Base-by-base conservation (phyloP, 1,140 invertebrate species). In the Brachionus angularis region DNA sequence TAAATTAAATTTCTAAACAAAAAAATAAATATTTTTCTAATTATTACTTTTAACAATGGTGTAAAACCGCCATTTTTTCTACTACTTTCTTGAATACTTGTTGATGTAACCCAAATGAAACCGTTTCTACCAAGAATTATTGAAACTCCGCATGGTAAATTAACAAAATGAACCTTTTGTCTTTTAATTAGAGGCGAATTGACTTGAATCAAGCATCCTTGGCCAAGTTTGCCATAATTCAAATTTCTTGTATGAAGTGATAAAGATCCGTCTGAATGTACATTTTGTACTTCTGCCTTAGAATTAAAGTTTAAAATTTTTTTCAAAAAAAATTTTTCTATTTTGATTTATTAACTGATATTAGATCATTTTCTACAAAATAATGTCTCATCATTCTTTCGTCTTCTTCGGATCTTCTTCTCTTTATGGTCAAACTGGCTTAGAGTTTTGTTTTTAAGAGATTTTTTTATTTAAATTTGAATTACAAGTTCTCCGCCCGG, bases 91-190 rank as follows among this genome's bases (percentile, higher is more conserved):
- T 89, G 89, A 42, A 86, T 86, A 33, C 87, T 86, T 27, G 86
- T 87, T 0, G 91, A 89, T 67, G 87, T 88, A 52, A 99, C 89
- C 92, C 93, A 98, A 61, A 98, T 88, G 75, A 89, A 96, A 0
- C 96, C 96, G 81, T 99, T 98, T 73, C 92, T 93, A 7, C 95
- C 95, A 7, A 98, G 85, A 70, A 98, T 96, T 7, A 98, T 82
- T 73, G 88, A 91, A 0, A 89, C 89, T 0, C 94, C 94, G 79
- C 89, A 91, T 0, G 89, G 87, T 33, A 98, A 83, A 80, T 90
- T 90, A 77, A 97, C 93, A 78, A 97, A 98, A 81, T 98, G 94
- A 46, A 89, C 93, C 80, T 98, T 99, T 53, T 91, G 86, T 23
- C 93, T 84, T 79, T 92, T 93, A 21, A 99, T 88, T 10, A 98